Base-by-base conservation (phyloP, 2,888 invertebrate species). In the Plagiodera versicolora region DNA sequence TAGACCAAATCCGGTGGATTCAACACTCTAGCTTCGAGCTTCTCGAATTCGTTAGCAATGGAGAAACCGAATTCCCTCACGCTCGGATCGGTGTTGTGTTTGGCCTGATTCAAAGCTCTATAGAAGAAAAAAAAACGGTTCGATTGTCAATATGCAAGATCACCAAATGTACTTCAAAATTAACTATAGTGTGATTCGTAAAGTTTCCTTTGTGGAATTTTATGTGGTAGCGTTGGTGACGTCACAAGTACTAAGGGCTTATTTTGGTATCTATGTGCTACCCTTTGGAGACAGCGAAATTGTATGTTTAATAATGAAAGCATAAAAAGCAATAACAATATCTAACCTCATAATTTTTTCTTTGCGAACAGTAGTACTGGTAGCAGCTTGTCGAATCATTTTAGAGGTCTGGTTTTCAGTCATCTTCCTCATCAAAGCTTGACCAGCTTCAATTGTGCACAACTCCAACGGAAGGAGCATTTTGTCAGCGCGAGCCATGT, bases 311-410 rank as follows among this genome's bases (percentile, higher is more conserved):
- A 24, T 24, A 24, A 24, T 24, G 24, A 24, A 24, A 5, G n/a
- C n/a, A n/a, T n/a, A n/a, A n/a, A n/a, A n/a, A n/a, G n/a, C n/a
- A n/a, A n/a, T n/a, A n/a, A n/a, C n/a, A n/a, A 24, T 24, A 5
- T 5, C 39, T 39, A 4, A 39, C 39, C 14, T 86, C 76, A 89
- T 85, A 56, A 98, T 98, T 79, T 94, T 95, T 0, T 79, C 66
- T 75, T 93, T 91, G 18, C 98, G 85, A 10, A 82, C 85, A 8
- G 85, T 82, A 10, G 98, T 92, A 0, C 87, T 84, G 0, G 94
- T 89, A 0, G 98, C 97, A 0, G 98, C 92, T 44, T 85, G 83
- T 48, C 82, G 87, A 55, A 98, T 95, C 94, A 99, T 95, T 0
- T 84, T 86, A 0, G 90, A 83, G 0, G 96, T 91, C 79, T 98